Base-by-base conservation (phyloP, 1,140 invertebrate genomes). In the Homalodisca vitripennis region DNA sequence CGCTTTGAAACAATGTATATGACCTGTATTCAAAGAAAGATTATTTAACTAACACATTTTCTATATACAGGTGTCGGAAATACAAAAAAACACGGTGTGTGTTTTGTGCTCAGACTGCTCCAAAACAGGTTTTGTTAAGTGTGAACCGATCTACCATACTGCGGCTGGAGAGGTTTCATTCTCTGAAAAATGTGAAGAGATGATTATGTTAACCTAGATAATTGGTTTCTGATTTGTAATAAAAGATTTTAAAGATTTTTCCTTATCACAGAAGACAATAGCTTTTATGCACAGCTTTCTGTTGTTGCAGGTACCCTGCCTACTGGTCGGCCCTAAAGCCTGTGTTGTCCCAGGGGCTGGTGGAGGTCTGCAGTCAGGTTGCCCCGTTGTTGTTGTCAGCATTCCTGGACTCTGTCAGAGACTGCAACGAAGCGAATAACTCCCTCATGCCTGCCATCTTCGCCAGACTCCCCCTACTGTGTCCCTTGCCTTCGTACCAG, bases 401-500 rank as follows among this genome's bases (percentile, higher is more conserved):
- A 3, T 60, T 60, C 26, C 26, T 60, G 55, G 55, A 60, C 3
- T 27, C 55, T 60, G 26, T 60, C 2, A 10, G 13, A 13, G 24
- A 60, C 13, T 12, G 24, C 26, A 10, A 3, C 22, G 55, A 60
- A 60, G 55, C 27, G 14, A 60, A 60, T n/a, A 26, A 30, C 12
- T 26, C 29, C 3, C 3, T 60, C 29, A 12, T 60, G 3, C 55
- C 55, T 29, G 55, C 26, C 14, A 3, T 60, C 2, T 30, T 60
- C 3, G 14, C 55, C 2, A 26, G 55, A 60, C 6, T 60, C 2
- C 26, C 55, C 2, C 55, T 60, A 6, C 24, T 60, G 26, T 60
- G 55, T 29, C 55, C 55, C 2, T 27, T 60, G 12, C 55, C 55
- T 30, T 13, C 55, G 2, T 60, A 60, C 29, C 55, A 60, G 55